phyloP scores from a whole-genome alignment of 2,888 invertebrate genomes.

The Neoitamus cyanurus region DNA sequence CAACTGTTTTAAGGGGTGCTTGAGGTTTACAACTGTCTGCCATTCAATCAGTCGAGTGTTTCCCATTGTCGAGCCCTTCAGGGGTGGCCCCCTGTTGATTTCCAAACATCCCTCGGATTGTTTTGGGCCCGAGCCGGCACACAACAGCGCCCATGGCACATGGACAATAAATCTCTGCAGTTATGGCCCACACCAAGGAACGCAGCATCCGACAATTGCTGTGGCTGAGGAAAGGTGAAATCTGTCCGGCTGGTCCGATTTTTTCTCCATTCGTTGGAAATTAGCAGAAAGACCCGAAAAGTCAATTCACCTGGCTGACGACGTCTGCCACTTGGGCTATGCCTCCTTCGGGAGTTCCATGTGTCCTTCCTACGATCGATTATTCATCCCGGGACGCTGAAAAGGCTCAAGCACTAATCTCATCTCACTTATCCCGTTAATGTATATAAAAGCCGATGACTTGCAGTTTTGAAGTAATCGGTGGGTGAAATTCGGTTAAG shows the following conservation, averaged over 20 bases:
- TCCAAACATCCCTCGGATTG: constrained; percentile 38
- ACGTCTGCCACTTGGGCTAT: constrained; percentile 29
- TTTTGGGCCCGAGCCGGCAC: background rate
- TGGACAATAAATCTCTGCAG: constrained; percentile 39
- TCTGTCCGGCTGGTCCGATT: background rate
- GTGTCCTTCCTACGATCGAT: background rate
- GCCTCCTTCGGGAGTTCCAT: background rate
- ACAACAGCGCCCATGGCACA: background rate
- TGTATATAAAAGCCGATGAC: background rate
- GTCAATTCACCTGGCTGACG: constrained; percentile 50
- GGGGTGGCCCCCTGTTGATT: constrained; percentile 51
- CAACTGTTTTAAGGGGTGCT: constrained; percentile 52
- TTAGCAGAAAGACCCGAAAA: constrained; percentile 11
- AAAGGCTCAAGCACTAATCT: background rate
- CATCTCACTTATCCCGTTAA: constrained; percentile 19
- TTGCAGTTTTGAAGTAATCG: background rate
- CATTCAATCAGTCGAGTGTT: constrained; percentile 47
- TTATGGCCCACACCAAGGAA: constrained; percentile 2
- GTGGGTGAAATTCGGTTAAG: background rate
- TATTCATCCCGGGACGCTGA: background rate
- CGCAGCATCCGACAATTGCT: background rate
- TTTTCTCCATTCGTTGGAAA: constrained; percentile 6
- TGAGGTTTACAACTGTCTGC: constrained; percentile 52
- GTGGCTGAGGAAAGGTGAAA: background rate
- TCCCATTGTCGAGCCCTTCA: constrained; percentile 43